Conservation (phyloP, 2,888 invertebrate genomes). For the Gonocerus acuteangulatus region DNA sequence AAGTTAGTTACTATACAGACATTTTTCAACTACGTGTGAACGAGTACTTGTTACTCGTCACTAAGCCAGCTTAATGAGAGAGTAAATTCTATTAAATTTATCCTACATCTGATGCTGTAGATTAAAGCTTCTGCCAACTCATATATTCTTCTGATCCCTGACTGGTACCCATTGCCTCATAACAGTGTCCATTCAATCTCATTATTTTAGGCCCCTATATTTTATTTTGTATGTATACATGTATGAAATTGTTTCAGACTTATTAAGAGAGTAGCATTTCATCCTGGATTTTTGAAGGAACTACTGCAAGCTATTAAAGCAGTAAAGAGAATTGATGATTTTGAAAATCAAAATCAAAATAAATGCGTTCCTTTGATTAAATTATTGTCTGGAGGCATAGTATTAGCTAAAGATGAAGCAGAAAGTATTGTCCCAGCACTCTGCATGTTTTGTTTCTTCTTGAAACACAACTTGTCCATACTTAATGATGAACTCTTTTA, state of each 20-base stretch:
- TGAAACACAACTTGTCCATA: conserved; percentile 25
- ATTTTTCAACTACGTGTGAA: too few species aligned
- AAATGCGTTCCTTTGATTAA: conserved; percentile 49
- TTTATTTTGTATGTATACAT: too few species aligned
- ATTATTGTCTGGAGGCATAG: conserved; percentile 59
- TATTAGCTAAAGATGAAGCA: conserved; percentile 53
- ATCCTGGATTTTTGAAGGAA: conserved; percentile 23
- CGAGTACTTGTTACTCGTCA: too few species aligned
- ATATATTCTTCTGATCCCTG: too few species aligned
- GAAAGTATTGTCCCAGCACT: conserved; percentile 66
- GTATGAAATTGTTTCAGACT: conserved; percentile 9
- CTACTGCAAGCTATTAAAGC: conserved; percentile 26
- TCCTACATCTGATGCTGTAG: too few species aligned
- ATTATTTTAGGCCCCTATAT: too few species aligned
- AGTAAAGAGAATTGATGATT: conserved; percentile 8
- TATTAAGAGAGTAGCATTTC: conserved; percentile 7
- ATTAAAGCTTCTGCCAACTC: too few species aligned
- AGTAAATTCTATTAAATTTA: too few species aligned
- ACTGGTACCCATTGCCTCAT: too few species aligned
- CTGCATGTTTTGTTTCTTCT: conserved; percentile 62
- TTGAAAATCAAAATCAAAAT: conserved; percentile 19
- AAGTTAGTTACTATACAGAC: too few species aligned
- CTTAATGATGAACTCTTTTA: conserved; percentile 28
- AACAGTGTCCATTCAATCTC: too few species aligned
- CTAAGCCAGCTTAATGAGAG: too few species aligned